A percentile compares a stretch with the other conserved stretches of the same genome.
phyloP scores from a whole-genome alignment of 2,888 invertebrate species.

The Omphaloscelis lunosa region DNA sequence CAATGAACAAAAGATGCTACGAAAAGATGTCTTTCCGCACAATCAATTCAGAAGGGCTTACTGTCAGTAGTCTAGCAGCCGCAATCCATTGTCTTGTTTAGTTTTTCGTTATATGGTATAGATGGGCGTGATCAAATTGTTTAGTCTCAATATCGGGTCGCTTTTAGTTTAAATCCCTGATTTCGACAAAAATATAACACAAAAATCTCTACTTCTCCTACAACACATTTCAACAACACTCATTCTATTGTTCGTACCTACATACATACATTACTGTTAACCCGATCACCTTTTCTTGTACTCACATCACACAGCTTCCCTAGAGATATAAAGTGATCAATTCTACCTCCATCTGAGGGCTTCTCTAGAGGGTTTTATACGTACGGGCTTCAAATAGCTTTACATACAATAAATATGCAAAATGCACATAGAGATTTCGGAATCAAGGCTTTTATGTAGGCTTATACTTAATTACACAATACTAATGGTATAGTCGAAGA shows the following conservation, averaged over 20 bases:
- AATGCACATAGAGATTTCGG: background rate
- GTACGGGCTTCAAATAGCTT: background rate
- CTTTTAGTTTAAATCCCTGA: background rate
- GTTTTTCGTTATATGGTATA: background rate
- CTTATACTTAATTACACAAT: background rate
- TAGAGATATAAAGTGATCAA: constrained; percentile 34
- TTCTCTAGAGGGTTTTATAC: constrained; percentile 27
- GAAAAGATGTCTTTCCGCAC: background rate
- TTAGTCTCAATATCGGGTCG: background rate
- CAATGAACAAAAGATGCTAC: background rate
- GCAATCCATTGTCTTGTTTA: background rate
- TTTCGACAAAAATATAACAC: background rate
- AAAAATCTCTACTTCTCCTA: background rate
- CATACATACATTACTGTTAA: background rate
- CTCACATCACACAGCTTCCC: constrained; percentile 19
- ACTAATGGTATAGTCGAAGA: background rate
- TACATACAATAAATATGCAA: background rate
- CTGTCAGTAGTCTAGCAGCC: background rate
- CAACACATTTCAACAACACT: background rate
- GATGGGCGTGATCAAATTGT: background rate
- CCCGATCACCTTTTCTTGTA: constrained; percentile 16
- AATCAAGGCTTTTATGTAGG: background rate
- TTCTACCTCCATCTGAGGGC: constrained; percentile 35
- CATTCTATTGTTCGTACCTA: background rate
- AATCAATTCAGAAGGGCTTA: background rate